Conservation (phyloP, 2,113 vertebrate species). For the Mungos mungo region DNA sequence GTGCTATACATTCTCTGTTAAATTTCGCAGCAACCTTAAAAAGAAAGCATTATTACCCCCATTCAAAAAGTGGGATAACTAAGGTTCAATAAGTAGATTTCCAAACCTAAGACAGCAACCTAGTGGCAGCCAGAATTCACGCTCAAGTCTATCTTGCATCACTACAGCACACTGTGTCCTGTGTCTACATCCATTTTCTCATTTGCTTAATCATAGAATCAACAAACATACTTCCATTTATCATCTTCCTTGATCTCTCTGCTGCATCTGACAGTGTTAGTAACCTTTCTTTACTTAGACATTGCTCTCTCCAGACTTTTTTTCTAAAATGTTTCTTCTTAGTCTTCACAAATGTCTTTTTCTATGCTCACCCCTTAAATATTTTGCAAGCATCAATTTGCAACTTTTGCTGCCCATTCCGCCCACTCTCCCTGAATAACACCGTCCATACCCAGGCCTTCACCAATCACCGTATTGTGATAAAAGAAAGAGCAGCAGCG, state of each 20-base stretch:
- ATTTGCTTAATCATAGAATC: background rate
- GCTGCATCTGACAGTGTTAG: background rate
- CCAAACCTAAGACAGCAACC: background rate
- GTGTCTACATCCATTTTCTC: background rate
- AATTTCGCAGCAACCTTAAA: background rate
- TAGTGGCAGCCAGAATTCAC: background rate
- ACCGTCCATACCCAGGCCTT: background rate
- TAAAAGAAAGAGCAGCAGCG: background rate
- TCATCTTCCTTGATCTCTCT: background rate
- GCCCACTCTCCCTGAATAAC: background rate
- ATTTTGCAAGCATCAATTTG: background rate
- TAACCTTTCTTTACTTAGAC: background rate
- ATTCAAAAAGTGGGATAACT: background rate
- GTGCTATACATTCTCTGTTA: background rate
- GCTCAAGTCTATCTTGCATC: background rate
- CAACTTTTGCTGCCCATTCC: background rate
- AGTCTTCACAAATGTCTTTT: background rate
- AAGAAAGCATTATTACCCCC: background rate
- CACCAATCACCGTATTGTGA: background rate
- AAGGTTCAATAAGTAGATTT: background rate
- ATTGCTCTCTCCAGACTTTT: background rate
- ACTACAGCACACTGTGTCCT: background rate
- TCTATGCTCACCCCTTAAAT: background rate
- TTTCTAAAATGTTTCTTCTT: background rate
- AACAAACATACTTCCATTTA: background rate